Evolutionary conservation across 2,113 vertebrate genomes (phyloP).

Genomic region (Myrmecophaga tridactyla): DNA sequence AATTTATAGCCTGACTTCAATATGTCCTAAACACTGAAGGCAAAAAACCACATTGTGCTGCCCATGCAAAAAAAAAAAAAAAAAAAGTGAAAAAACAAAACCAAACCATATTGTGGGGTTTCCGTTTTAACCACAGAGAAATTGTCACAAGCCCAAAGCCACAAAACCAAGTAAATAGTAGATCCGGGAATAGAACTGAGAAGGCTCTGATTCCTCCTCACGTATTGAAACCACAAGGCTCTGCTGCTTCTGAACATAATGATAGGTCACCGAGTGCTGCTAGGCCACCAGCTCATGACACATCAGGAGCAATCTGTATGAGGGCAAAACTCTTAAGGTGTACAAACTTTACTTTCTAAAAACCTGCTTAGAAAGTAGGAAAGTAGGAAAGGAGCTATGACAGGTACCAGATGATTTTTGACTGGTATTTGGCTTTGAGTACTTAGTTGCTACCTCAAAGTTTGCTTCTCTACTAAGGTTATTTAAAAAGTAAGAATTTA

Average conservation of each 20-base stretch:
- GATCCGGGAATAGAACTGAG: slow-evolving; percentile 69
- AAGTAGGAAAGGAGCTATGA: not conserved
- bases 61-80: too few species aligned
- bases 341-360: not conserved
- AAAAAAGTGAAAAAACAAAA: too few species aligned
- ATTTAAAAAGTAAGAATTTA: not conserved
- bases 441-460: not conserved
- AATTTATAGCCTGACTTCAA: slow-evolving; percentile 55
- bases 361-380: not conserved
- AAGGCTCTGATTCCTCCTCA: slow-evolving; percentile 51
- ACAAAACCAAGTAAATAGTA: slow-evolving; percentile 56
- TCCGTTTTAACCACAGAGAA: slow-evolving; percentile 60
- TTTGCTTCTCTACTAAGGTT: not conserved
- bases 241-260: slow-evolving; percentile 59
- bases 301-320: not conserved
- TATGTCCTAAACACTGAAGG: slow-evolving; percentile 63
- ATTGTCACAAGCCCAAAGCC: slow-evolving; percentile 54
- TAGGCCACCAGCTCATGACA: not conserved
- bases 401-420: not conserved
- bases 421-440: not conserved
- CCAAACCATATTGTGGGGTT: slow-evolving; percentile 41
- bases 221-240: slow-evolving; percentile 30
- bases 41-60: too few species aligned
- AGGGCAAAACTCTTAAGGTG: not conserved
- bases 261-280: not conserved